Conservation (phyloP, 1,140 invertebrate species). For the Solen grandis region DNA sequence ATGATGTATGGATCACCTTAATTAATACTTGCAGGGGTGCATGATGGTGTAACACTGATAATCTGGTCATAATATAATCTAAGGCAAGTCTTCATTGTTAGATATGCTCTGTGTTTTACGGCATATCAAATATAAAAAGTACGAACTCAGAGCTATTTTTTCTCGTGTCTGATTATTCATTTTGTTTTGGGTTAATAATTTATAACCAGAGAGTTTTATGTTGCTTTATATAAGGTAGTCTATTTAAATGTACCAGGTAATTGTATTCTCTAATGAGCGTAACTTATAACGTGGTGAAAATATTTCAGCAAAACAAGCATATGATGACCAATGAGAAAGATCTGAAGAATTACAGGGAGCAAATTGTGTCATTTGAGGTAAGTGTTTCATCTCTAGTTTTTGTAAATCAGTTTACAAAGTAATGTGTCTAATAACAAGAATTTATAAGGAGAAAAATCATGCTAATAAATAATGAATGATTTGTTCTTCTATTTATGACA, state of each 20-base stretch:
- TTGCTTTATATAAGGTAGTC: not conserved
- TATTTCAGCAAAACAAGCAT: conserved; percentile 75
- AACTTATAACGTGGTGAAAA: too few relatives aligned
- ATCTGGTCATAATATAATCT: too few relatives aligned
- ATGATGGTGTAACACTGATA: too few relatives aligned
- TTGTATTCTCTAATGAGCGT: conserved; percentile 45
- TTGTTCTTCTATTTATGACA: too few relatives aligned
- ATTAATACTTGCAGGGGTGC: too few relatives aligned
- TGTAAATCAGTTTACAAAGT: too few relatives aligned
- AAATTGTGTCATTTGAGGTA: conserved; percentile 76
- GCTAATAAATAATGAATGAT: too few relatives aligned
- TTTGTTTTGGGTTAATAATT: not conserved
- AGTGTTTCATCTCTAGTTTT: too few relatives aligned
- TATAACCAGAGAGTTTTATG: not conserved
- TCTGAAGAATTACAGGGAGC: conserved; percentile 73
- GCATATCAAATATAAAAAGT: not conserved
- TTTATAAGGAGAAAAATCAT: too few relatives aligned
- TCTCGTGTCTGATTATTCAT: not conserved
- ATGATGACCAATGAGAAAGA: conserved; percentile 74
- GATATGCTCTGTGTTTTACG: not conserved
- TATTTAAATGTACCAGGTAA: not conserved
- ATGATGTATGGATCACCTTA: too few relatives aligned
- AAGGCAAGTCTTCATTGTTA: too few relatives aligned
- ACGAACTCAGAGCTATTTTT: not conserved
- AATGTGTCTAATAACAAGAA: too few relatives aligned